Evolutionary conservation across 2,113 vertebrate genomes (phyloP).

Genomic region (Carlito syrichta): DNA sequence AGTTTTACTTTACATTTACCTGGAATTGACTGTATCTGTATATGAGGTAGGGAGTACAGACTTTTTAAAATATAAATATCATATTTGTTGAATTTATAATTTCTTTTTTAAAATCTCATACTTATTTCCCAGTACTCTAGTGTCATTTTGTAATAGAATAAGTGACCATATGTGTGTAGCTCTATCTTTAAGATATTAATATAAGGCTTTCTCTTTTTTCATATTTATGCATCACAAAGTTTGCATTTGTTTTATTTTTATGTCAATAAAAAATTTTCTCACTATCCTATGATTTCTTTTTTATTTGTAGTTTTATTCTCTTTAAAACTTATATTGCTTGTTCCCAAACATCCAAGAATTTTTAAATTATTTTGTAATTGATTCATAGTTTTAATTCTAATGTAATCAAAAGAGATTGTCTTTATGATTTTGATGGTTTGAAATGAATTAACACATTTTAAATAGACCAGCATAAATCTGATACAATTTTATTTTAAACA

Average conservation of each 20-base stretch:
- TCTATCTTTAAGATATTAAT: background rate
- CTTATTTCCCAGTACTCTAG: background rate
- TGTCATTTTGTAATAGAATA: background rate
- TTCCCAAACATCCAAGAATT: background rate
- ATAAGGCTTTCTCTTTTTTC: background rate
- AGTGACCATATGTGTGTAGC: background rate
- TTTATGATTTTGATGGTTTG: background rate
- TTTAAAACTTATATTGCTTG: background rate
- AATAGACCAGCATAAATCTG: background rate
- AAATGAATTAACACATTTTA: background rate
- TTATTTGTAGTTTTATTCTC: background rate
- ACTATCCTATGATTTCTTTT: background rate
- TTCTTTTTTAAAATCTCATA: background rate
- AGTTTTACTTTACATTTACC: background rate
- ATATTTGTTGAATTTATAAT: background rate
- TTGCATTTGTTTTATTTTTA: background rate
- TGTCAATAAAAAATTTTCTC: background rate
- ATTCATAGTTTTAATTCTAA: background rate
- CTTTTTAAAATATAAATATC: background rate
- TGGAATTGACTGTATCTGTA: background rate
- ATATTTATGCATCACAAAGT: background rate
- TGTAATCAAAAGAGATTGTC: background rate
- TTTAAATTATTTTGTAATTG: background rate
- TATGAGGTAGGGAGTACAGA: background rate
- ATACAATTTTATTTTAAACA: background rate